phyloP scores from a whole-genome alignment of 2,113 vertebrate genomes.

The Amazona vittata region DNA sequence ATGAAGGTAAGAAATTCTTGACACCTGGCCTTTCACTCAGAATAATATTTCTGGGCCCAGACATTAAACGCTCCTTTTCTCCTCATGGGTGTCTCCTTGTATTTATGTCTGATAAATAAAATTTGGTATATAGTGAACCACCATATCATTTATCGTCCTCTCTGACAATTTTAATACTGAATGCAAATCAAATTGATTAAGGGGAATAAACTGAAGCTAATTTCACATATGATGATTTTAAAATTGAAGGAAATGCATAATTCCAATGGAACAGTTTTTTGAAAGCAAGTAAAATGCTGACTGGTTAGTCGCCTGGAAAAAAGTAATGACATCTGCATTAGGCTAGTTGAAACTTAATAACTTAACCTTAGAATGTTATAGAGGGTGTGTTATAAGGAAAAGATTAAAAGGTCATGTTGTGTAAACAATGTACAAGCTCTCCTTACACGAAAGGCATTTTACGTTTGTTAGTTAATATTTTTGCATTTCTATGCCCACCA shows the following conservation, averaged over 20 bases:
- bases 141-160: neutral
- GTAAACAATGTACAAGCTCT: neutral
- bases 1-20: constrained; percentile 6
- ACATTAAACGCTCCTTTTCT: neutral
- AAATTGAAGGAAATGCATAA: neutral
- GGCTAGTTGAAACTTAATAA: neutral
- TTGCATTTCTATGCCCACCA: neutral
- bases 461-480: neutral
- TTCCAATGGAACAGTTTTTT: neutral
- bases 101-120: constrained; percentile 13
- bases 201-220: neutral
- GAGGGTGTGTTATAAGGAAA: neutral
- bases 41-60: neutral
- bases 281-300: neutral
- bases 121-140: neutral
- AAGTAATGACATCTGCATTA: neutral
- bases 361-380: neutral
- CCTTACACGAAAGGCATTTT: neutral
- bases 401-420: neutral
- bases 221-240: neutral
- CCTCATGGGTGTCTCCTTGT: neutral
- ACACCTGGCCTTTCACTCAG: neutral
- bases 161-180: neutral
- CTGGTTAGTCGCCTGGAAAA: neutral
- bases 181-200: neutral